Conservation (phyloP, 2,888 invertebrate genomes). For the Ophion ventricosus region DNA sequence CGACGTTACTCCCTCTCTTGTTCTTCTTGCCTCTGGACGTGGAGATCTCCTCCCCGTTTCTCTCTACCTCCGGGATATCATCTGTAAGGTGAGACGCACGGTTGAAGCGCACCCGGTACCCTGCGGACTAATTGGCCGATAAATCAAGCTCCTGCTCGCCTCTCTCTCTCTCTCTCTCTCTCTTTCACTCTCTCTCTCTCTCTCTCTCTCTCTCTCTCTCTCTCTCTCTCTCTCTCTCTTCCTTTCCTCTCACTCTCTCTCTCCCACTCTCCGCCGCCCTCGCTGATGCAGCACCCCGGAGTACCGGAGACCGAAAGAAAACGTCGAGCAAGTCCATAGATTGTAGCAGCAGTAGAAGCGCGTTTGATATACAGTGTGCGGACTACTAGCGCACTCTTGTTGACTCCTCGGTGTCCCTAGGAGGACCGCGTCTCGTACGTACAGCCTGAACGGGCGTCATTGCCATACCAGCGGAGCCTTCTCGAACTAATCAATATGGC, state of each 20-base stretch:
- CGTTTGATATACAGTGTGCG: constrained; percentile 16
- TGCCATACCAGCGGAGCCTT: background rate
- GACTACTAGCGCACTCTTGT: constrained; percentile 26
- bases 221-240: constrained; percentile 49
- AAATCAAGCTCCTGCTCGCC: constrained; percentile 81
- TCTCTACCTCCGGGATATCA: constrained; percentile 74
- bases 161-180: constrained; percentile 69
- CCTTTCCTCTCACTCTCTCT: constrained; percentile 40
- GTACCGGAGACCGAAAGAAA: constrained; percentile 44
- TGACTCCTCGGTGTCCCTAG: background rate
- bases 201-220: too few species aligned
- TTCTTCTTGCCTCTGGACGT: constrained; percentile 45
- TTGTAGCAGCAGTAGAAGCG: constrained; percentile 19
- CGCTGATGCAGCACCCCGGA: constrained; percentile 35
- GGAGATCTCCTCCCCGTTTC: constrained; percentile 54
- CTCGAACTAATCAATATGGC: background rate
- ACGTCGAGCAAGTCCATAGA: constrained; percentile 43
- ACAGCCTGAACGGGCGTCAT: background rate
- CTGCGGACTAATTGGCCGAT: constrained; percentile 82
- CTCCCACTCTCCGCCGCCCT: constrained; percentile 49
- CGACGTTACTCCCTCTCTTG: constrained; percentile 28
- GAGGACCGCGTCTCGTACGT: background rate
- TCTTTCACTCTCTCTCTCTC: constrained; percentile 19
- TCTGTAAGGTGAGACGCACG: constrained; percentile 81
- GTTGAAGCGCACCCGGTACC: constrained; percentile 81